Percentiles rank a stretch among this genome's conserved stretches.
Evolutionary conservation across 2,888 invertebrate species (phyloP).

Genomic region (Eueremaeus valkanovi): DNA sequence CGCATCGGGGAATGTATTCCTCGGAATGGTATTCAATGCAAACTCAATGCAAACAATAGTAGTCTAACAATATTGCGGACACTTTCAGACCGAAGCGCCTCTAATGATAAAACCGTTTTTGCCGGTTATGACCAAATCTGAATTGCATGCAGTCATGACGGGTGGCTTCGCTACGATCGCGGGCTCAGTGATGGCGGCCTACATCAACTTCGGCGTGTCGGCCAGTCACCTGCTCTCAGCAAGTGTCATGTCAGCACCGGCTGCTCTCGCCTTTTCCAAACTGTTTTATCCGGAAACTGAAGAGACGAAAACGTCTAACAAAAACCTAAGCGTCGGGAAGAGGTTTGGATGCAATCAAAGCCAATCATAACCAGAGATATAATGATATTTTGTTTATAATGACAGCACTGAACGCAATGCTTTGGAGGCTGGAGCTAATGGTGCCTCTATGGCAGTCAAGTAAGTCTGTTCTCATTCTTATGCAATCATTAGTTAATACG

Average conservation of each 20-base stretch:
- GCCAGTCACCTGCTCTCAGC: slow-evolving; percentile 85
- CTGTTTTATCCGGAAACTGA: slow-evolving; percentile 88
- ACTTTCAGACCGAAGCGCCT: slow-evolving; percentile 75
- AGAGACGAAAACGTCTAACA: slow-evolving; percentile 67
- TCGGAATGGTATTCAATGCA: slow-evolving; percentile 70
- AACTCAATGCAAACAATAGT: neutral
- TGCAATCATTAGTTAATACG: neutral
- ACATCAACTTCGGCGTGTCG: slow-evolving; percentile 81
- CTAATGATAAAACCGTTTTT: slow-evolving; percentile 83
- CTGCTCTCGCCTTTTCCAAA: slow-evolving; percentile 82
- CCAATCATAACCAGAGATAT: neutral
- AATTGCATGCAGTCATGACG: slow-evolving; percentile 87
- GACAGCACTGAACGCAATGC: slow-evolving; percentile 74
- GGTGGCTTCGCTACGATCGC: slow-evolving; percentile 94
- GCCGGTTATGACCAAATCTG: slow-evolving; percentile 76
- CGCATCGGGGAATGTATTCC: slow-evolving; percentile 86
- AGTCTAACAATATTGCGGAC: neutral
- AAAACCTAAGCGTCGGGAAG: slow-evolving; percentile 67
- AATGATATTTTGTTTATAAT: neutral
- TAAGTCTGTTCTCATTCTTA: neutral
- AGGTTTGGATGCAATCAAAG: slow-evolving; percentile 58
- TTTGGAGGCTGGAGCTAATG: slow-evolving; percentile 85
- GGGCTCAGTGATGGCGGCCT: slow-evolving; percentile 84
- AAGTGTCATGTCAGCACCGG: slow-evolving; percentile 93
- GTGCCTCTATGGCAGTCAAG: slow-evolving; percentile 72